phyloP scores from a whole-genome alignment of 2,888 invertebrate species.

The Ashinkailepas kermadecensis region DNA sequence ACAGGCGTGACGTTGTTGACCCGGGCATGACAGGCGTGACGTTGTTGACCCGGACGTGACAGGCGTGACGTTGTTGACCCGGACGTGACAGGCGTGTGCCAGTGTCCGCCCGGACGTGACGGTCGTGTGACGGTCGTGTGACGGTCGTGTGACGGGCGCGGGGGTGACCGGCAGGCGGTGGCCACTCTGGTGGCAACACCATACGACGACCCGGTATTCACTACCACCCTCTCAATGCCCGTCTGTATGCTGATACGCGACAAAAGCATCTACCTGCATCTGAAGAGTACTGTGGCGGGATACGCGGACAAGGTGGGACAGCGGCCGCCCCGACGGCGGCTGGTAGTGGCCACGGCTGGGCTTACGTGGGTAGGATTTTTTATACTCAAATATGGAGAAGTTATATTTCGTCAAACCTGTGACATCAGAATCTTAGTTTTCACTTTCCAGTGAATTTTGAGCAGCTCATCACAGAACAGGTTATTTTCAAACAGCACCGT shows the following conservation, averaged over 20 bases:
- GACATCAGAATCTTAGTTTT: too few species aligned
- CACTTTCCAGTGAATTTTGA: too few species aligned
- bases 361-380: too few species aligned
- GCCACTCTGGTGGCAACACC: background rate
- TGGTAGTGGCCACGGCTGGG: too few species aligned
- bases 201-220: slow-evolving; percentile 13
- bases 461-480: too few species aligned
- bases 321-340: too few species aligned
- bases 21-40: background rate
- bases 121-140: background rate
- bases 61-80: background rate
- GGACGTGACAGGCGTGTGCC: background rate
- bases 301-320: background rate
- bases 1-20: background rate
- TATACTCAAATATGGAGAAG: too few species aligned
- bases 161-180: background rate
- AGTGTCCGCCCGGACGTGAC: background rate
- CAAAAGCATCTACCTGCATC: background rate
- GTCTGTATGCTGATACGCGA: slow-evolving; percentile 2
- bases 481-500: too few species aligned
- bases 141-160: background rate
- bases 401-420: too few species aligned
- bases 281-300: background rate
- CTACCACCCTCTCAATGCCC: slow-evolving; percentile 7
- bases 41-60: background rate